These are phyloP conservation scores for Gallinago solitaria DNA, from an alignment of 2,797 vertebrate species.

Conservation along the genomic window DNA sequence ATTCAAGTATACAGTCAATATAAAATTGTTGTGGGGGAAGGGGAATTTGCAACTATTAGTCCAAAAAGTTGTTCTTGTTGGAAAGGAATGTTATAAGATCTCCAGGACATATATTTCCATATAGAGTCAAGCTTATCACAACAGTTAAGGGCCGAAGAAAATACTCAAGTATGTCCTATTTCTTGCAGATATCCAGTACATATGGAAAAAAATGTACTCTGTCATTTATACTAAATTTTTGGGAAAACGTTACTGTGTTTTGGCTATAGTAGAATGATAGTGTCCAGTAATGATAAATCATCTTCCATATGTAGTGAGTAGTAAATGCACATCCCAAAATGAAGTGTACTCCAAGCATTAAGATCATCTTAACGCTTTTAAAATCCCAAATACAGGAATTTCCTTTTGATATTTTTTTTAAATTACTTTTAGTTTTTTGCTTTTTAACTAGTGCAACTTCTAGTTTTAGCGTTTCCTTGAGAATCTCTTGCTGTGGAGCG, in stretches of 20 bases:
- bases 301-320: background rate
- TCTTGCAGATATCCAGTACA: background rate
- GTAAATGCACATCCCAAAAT: background rate
- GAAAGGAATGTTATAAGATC: conserved; percentile 36
- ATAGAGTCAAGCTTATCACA: background rate
- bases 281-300: background rate
- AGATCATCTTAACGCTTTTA: background rate
- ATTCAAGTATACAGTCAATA: background rate
- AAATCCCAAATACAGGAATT: rapidly evolving
- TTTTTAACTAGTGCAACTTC: background rate
- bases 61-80: conserved; percentile 54
- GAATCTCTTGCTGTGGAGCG: background rate
- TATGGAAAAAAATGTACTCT: background rate
- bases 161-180: background rate
- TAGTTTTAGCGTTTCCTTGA: background rate
- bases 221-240: background rate
- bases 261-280: rapidly evolving
- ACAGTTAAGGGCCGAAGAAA: background rate
- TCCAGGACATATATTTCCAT: conserved; percentile 54
- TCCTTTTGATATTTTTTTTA: too few relatives aligned
- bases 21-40: background rate
- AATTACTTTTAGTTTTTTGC: too few relatives aligned
- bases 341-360: background rate
- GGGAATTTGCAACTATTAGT: background rate
- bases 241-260: background rate